A percentile compares a stretch with the other conserved stretches of the same genome.
These are phyloP conservation scores for Nephrotoma appendiculata DNA, from an alignment of 2,888 invertebrate species.

Conservation along the genomic window DNA sequence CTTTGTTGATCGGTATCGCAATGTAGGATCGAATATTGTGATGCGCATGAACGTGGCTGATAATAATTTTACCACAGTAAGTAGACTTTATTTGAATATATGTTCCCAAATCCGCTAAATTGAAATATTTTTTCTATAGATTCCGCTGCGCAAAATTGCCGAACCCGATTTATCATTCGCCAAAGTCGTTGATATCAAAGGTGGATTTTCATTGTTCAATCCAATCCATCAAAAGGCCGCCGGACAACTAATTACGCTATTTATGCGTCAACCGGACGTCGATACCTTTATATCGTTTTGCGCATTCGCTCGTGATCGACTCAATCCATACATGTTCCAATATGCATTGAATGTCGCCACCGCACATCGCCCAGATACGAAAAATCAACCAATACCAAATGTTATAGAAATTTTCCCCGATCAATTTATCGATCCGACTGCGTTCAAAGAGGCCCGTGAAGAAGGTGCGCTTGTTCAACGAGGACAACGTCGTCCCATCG, in stretches of 20 bases:
- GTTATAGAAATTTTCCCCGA: slow-evolving; percentile 68
- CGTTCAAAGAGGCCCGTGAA: slow-evolving; percentile 55
- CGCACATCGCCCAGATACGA: slow-evolving; percentile 39
- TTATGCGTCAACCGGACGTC: slow-evolving; percentile 41
- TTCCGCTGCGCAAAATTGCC: neutral
- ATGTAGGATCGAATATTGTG: neutral
- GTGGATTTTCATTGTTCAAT: slow-evolving; percentile 3
- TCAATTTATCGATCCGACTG: slow-evolving; percentile 62
- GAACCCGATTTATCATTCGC: slow-evolving; percentile 2
- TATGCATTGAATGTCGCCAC: slow-evolving; percentile 64
- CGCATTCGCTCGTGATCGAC: slow-evolving; percentile 50
- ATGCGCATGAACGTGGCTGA: neutral
- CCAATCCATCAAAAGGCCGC: slow-evolving; percentile 1
- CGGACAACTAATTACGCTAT: neutral
- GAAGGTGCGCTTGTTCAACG: slow-evolving; percentile 44
- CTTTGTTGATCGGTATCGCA: slow-evolving; percentile 7
- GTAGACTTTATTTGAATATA: neutral
- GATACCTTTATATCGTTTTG: slow-evolving; percentile 54
- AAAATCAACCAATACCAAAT: slow-evolving; percentile 46
- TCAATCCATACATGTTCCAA: slow-evolving; percentile 70
- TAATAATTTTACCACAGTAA: neutral
- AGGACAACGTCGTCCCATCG: slow-evolving; percentile 34
- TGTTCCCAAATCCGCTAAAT: neutral
- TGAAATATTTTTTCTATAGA: neutral
- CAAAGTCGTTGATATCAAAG: neutral